phyloP scores from a whole-genome alignment of 92 coral and sea anemone species.

The Epizoanthus illoricatus region DNA sequence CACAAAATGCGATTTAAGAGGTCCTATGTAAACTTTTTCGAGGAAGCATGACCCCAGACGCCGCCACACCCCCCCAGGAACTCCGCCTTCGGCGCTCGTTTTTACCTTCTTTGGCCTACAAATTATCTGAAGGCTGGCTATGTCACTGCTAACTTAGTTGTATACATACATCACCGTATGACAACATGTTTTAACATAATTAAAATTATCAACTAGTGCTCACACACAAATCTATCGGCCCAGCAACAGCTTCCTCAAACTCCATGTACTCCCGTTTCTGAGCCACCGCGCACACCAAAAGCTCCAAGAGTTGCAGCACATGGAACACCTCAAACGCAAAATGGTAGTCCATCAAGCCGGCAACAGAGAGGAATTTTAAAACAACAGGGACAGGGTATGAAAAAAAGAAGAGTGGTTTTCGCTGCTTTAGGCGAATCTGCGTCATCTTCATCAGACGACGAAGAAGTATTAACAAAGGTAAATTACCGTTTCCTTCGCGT shows the following conservation, averaged over 20 bases:
- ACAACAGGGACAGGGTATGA: slow-evolving; percentile 59
- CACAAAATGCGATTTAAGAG: no score
- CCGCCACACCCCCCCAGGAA: no score
- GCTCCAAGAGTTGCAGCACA: not conserved
- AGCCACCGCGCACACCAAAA: slow-evolving; percentile 11
- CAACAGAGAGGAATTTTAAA: slow-evolving; percentile 68
- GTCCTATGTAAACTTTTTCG: no score
- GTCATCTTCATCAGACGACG: slow-evolving; percentile 67
- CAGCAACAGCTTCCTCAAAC: slow-evolving; percentile 2
- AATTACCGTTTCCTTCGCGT: not conserved
- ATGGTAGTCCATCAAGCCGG: not conserved
- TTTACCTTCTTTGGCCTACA: no score
- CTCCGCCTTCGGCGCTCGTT: no score
- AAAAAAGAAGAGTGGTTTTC: slow-evolving; percentile 91
- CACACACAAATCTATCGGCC: not conserved
- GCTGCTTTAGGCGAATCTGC: slow-evolving; percentile 69
- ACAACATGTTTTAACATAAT: no score
- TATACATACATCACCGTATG: no score
- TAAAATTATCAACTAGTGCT: no score
- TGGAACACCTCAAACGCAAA: slow-evolving; percentile 20
- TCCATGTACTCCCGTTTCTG: slow-evolving; percentile 5
- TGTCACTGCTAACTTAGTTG: no score
- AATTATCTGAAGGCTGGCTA: no score
- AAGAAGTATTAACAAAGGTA: slow-evolving; percentile 61
- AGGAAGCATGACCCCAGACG: no score